Evolutionary conservation across 2,888 invertebrate species (phyloP).

Genomic region (Nomada fabriciana): DNA sequence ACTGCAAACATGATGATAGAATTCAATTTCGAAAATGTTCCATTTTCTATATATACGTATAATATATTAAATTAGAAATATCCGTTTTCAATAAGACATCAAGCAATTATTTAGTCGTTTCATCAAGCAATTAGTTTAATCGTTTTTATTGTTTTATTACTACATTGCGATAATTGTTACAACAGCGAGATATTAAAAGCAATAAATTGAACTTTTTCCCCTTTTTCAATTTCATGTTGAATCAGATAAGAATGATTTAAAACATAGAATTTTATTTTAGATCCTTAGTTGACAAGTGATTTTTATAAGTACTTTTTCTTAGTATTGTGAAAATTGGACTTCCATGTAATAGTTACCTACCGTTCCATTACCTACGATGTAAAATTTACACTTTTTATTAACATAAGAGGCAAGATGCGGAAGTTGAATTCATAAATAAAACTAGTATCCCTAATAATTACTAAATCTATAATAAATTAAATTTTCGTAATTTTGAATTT

Average conservation of each 20-base stretch:
- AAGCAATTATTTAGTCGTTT: neutral
- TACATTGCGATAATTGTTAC: neutral
- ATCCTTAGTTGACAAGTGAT: neutral
- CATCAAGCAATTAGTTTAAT: neutral
- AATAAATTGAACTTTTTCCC: constrained; percentile 17
- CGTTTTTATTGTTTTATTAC: constrained; percentile 14
- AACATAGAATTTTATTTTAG: neutral
- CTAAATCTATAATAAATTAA: too few relatives aligned
- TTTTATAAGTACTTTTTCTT: neutral
- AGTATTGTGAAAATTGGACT: too few relatives aligned
- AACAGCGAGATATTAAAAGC: neutral
- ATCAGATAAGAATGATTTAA: constrained; percentile 25
- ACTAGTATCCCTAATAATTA: too few relatives aligned
- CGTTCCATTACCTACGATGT: too few relatives aligned
- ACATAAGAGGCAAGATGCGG: too few relatives aligned
- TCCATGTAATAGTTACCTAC: too few relatives aligned
- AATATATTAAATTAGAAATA: constrained; percentile 12
- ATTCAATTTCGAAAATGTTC: neutral
- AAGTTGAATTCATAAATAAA: too few relatives aligned
- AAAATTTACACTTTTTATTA: too few relatives aligned
- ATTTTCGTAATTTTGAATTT: too few relatives aligned
- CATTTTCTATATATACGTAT: too few relatives aligned
- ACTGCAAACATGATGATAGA: neutral
- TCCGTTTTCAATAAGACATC: neutral
- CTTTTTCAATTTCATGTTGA: neutral